Conservation (phyloP, 2,113 vertebrate species). For the Cepphus grylle region DNA sequence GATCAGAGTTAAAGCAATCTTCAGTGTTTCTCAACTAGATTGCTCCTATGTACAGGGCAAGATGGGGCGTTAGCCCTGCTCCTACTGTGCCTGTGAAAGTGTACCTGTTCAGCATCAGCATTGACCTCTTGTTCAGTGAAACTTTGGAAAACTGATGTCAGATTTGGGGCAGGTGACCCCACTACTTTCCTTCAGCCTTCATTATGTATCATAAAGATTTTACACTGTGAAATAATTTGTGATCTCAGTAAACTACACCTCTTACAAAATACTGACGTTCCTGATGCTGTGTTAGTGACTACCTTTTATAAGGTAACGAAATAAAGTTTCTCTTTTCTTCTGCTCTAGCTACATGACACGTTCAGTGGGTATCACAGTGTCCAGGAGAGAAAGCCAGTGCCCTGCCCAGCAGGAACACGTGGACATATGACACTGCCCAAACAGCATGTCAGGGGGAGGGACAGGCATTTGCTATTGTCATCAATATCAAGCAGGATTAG, state of each 20-base stretch:
- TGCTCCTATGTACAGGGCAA: neutral
- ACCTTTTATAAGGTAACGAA: neutral
- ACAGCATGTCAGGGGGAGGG: neutral
- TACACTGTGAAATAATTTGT: fast-evolving
- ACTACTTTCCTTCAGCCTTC: neutral
- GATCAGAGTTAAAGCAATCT: neutral
- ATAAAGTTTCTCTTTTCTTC: neutral
- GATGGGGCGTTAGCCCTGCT: neutral
- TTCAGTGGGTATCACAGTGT: neutral
- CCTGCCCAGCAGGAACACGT: neutral
- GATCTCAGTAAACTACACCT: neutral
- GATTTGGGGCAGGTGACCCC: neutral
- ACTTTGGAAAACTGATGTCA: neutral
- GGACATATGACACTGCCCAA: neutral
- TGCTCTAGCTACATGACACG: neutral
- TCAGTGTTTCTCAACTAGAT: neutral
- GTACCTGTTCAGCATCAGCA: neutral
- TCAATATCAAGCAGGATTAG: neutral
- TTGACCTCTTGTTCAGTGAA: neutral
- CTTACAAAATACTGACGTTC: neutral
- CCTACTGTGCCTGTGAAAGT: neutral
- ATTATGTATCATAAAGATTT: neutral
- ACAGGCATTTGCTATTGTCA: neutral
- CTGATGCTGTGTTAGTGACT: neutral
- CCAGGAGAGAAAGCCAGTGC: neutral